Evolutionary conservation across 1,140 invertebrate genomes (phyloP).

Genomic region (Eueides isabella): DNA sequence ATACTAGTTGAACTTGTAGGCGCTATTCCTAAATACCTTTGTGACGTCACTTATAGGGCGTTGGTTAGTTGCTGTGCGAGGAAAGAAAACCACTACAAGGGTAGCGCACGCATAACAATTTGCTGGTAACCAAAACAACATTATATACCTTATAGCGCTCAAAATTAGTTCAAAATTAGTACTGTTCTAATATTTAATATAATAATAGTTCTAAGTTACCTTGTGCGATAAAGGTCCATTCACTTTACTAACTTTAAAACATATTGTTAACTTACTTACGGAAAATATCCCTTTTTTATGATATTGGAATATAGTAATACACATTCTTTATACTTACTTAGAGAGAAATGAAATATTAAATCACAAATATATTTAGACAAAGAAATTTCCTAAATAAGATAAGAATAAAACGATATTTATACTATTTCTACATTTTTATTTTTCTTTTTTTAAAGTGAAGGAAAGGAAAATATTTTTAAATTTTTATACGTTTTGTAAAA

Average conservation of each 20-base stretch:
- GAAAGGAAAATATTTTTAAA: no score
- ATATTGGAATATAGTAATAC: no score
- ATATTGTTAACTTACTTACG: conserved; percentile 20
- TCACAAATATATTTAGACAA: no score
- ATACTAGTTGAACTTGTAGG: conserved; percentile 63
- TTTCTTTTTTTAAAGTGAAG: no score
- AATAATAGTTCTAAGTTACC: conserved; percentile 48
- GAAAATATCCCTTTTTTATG: neutral
- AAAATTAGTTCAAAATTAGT: conserved; percentile 23
- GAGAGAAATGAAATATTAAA: no score
- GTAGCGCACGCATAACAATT: conserved; percentile 43
- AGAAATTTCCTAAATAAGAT: no score
- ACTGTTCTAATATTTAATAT: conserved; percentile 26
- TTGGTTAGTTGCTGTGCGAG: conserved; percentile 54
- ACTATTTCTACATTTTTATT: no score
- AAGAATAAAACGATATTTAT: no score
- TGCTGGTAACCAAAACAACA: conserved; percentile 14
- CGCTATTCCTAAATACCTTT: conserved; percentile 64
- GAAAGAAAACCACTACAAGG: conserved; percentile 56
- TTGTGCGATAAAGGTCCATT: conserved; percentile 69
- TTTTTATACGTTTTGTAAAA: no score
- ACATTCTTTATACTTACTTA: no score
- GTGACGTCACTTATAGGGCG: conserved; percentile 63
- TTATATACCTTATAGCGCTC: conserved; percentile 22
- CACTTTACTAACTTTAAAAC: conserved; percentile 47